Evolutionary conservation across 2,113 vertebrate genomes (phyloP).

Genomic region (Steatornis caripensis): DNA sequence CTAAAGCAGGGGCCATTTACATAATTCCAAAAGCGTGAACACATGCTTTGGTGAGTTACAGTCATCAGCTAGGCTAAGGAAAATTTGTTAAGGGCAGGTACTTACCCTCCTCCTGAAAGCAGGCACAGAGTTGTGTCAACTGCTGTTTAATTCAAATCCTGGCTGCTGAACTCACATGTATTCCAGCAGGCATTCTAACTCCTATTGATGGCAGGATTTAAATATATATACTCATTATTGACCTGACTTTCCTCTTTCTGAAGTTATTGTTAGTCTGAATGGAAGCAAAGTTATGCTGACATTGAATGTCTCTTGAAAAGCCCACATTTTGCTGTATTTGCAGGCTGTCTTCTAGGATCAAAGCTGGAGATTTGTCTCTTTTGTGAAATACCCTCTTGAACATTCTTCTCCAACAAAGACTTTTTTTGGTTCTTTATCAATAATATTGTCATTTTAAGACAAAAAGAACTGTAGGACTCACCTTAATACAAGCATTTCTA

Average conservation of each 20-base stretch:
- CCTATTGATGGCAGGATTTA: background rate
- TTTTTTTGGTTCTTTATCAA: background rate
- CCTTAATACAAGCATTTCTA: background rate
- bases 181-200: background rate
- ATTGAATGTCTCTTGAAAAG: background rate
- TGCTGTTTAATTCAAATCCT: background rate
- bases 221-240: background rate
- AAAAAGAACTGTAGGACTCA: background rate
- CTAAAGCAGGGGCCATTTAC: background rate
- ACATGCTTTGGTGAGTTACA: background rate
- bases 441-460: background rate
- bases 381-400: background rate
- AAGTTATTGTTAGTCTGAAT: background rate
- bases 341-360: background rate
- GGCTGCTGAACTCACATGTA: background rate
- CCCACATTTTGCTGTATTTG: background rate
- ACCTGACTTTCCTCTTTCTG: background rate
- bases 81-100: background rate
- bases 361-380: background rate
- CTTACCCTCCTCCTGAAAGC: background rate
- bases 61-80: background rate
- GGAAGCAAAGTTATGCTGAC: background rate
- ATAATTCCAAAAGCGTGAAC: background rate
- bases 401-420: background rate
- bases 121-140: accelerated